Evolutionary conservation across 2,113 vertebrate species (phyloP).

Genomic region (Aepyceros melampus): DNA sequence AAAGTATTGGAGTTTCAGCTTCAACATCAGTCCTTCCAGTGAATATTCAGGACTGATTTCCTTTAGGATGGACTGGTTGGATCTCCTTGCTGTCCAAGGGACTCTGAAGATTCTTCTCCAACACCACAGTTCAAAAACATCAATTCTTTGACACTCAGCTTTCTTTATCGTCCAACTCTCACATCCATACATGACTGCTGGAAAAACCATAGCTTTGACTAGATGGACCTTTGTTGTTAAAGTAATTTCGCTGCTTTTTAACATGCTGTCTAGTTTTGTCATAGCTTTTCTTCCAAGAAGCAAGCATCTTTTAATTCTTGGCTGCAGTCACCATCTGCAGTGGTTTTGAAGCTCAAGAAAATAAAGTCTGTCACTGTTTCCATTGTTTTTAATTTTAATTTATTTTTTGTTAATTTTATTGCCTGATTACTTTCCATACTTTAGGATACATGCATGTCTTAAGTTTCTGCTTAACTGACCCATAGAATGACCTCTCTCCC

Average conservation of each 20-base stretch:
- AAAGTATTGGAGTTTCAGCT: background rate
- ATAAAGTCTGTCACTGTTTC: background rate
- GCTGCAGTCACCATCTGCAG: background rate
- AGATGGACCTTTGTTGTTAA: background rate
- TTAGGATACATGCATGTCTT: background rate
- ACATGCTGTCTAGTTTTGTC: background rate
- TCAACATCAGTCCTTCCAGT: background rate
- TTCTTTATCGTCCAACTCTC: background rate
- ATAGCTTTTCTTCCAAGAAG: background rate
- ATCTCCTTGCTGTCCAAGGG: background rate
- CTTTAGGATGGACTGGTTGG: background rate
- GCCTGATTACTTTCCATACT: background rate
- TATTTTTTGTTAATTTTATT: background rate
- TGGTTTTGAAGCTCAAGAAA: background rate
- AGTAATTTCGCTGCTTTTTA: background rate
- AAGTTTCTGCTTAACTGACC: background rate
- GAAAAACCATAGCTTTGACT: background rate
- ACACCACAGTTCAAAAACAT: background rate
- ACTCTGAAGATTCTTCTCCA: background rate
- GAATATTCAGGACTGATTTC: background rate
- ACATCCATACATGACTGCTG: background rate
- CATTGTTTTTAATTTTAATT: background rate
- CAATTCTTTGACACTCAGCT: background rate
- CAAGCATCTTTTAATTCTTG: background rate
- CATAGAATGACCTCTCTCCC: background rate